These are phyloP conservation scores for Microctonus aethiopoides DNA, from an alignment of 2,888 invertebrate genomes.

Conservation along the genomic window DNA sequence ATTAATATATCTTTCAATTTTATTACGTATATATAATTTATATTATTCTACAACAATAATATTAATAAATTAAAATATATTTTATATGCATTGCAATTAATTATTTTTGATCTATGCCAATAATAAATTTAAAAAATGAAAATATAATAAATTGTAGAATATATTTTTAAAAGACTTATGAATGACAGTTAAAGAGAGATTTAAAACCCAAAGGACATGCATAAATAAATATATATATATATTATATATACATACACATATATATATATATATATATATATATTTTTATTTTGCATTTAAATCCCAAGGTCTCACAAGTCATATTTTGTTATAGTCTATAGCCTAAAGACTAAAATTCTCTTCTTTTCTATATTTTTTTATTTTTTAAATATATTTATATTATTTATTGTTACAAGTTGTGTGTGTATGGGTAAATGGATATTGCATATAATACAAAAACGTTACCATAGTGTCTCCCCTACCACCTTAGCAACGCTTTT, in stretches of 20 bases:
- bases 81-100: too few relatives aligned
- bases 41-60: too few relatives aligned
- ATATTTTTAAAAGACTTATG: neutral
- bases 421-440: too few relatives aligned
- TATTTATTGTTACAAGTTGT: neutral
- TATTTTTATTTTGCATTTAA: neutral
- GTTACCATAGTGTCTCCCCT: constrained; percentile 2
- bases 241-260: neutral
- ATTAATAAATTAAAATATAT: too few relatives aligned
- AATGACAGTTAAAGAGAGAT: neutral
- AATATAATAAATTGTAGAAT: neutral
- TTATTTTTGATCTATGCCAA: too few relatives aligned
- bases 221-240: neutral
- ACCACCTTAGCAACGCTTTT: constrained; percentile 32
- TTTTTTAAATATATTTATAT: neutral
- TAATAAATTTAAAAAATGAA: too few relatives aligned
- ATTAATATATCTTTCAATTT: too few relatives aligned
- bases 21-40: too few relatives aligned
- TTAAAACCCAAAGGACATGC: neutral
- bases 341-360: neutral
- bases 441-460: too few relatives aligned
- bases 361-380: neutral
- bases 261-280: neutral
- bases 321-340: neutral
- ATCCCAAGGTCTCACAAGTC: neutral